Percentiles rank a stretch among this genome's conserved stretches.
Conservation (phyloP, 2,888 invertebrate genomes). For the Chymomyza fuscimana region DNA sequence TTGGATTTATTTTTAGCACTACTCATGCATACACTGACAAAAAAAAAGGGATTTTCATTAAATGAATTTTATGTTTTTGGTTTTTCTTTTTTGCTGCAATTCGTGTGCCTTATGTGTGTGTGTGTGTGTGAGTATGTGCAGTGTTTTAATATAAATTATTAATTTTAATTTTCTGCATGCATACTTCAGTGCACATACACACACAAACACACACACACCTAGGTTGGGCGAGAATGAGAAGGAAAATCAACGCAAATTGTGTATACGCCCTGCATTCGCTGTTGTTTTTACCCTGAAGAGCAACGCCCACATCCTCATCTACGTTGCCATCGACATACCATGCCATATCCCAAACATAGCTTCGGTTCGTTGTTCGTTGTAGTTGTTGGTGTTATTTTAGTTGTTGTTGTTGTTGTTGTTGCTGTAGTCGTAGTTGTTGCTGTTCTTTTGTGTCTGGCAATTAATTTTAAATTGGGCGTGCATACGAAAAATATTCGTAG, state of each 20-base stretch:
- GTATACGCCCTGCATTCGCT: slow-evolving; percentile 35
- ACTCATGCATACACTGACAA: slow-evolving; percentile 4
- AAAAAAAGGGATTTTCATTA: slow-evolving; percentile 28
- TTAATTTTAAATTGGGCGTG: slow-evolving; percentile 78
- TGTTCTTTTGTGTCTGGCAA: slow-evolving; percentile 76
- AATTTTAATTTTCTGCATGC: slow-evolving; percentile 78
- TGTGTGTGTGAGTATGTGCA: slow-evolving; percentile 37
- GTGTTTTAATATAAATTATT: slow-evolving; percentile 75
- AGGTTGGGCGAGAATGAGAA: background rate
- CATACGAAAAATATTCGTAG: slow-evolving; percentile 72
- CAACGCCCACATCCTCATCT: slow-evolving; percentile 20
- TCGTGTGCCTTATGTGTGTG: slow-evolving; percentile 25
- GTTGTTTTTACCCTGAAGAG: slow-evolving; percentile 21
- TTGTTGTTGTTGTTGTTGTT: slow-evolving; percentile 22
- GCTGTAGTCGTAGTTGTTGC: background rate
- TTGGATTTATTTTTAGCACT: slow-evolving; percentile 31
- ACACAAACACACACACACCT: slow-evolving; percentile 30
- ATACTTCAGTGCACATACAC: slow-evolving; percentile 61
- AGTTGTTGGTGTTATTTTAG: slow-evolving; percentile 1
- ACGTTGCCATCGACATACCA: slow-evolving; percentile 15
- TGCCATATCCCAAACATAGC: slow-evolving; percentile 10
- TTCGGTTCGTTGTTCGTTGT: slow-evolving; percentile 30
- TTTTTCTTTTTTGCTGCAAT: slow-evolving; percentile 6
- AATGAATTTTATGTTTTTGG: slow-evolving; percentile 14
- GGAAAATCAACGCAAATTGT: slow-evolving; percentile 29